Conservation (phyloP, 1,140 invertebrate genomes). For the Drosophila subpulchrella region DNA sequence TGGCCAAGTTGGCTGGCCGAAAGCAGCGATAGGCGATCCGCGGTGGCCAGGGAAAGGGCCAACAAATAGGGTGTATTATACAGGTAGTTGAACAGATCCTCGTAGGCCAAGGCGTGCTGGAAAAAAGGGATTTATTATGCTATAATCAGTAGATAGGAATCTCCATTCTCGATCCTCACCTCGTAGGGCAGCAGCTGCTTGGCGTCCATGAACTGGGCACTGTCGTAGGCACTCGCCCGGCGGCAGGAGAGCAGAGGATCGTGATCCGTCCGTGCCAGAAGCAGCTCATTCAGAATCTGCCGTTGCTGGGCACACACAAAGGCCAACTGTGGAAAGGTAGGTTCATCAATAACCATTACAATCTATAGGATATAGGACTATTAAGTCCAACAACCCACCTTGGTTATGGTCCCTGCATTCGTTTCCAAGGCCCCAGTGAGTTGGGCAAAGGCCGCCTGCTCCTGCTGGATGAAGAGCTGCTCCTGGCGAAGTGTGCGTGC, state of each 20-base stretch:
- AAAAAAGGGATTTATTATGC: not conserved
- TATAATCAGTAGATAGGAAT: not conserved
- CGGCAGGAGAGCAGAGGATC: constrained; percentile 91
- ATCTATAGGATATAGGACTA: no score
- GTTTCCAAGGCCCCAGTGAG: constrained; percentile 67
- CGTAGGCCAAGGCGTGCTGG: constrained; percentile 90
- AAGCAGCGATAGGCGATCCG: constrained; percentile 88
- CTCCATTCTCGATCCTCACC: constrained; percentile 83
- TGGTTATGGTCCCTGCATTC: constrained; percentile 79
- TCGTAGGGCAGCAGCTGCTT: constrained; percentile 94
- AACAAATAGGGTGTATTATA: constrained; percentile 92
- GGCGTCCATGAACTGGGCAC: constrained; percentile 93
- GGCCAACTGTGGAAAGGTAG: constrained; percentile 87
- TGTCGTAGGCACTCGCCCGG: constrained; percentile 91
- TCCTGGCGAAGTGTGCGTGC: constrained; percentile 83
- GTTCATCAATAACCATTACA: not conserved
- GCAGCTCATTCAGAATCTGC: constrained; percentile 92
- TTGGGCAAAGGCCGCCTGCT: constrained; percentile 75
- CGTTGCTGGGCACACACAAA: constrained; percentile 96
- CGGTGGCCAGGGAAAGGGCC: constrained; percentile 91
- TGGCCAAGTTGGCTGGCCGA: constrained; percentile 88
- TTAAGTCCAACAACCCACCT: constrained; percentile 44
- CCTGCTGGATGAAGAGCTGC: constrained; percentile 81
- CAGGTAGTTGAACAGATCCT: constrained; percentile 91
- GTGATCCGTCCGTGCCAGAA: constrained; percentile 90